These are phyloP conservation scores for Sebastes iracundus DNA, from an alignment of 2,797 vertebrate species.

Conservation along the genomic window DNA sequence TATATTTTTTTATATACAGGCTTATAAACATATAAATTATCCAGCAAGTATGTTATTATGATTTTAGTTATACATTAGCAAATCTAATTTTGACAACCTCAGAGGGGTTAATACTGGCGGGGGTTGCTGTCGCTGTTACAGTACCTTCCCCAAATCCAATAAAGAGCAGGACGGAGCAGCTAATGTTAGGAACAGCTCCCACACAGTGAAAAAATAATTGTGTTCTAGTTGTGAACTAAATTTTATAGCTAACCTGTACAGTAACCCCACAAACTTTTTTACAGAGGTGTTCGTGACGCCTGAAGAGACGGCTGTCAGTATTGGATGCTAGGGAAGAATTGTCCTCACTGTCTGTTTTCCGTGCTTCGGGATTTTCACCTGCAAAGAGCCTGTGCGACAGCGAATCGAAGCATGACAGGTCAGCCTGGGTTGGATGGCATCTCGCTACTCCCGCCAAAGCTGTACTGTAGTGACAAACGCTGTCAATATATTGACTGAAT, in stretches of 20 bases:
- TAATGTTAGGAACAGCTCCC: not conserved
- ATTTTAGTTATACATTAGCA: no score
- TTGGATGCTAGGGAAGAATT: slow-evolving; percentile 22
- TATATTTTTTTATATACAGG: no score
- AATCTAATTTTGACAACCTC: no score
- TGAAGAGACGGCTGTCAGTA: slow-evolving; percentile 35
- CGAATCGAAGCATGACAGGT: slow-evolving; percentile 74
- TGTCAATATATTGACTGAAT: slow-evolving; percentile 84
- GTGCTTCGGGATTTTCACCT: slow-evolving; percentile 65
- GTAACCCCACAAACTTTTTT: slow-evolving; percentile 25
- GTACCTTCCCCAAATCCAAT: not conserved
- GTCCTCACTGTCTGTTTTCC: slow-evolving; percentile 61
- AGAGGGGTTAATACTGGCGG: not conserved
- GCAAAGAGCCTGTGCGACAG: slow-evolving; percentile 64
- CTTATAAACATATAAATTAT: no score
- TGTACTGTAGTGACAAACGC: slow-evolving; percentile 73
- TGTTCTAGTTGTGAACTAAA: not conserved
- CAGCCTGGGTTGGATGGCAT: slow-evolving; percentile 65
- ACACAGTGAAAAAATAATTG: not conserved
- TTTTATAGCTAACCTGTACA: not conserved
- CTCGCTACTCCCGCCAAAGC: slow-evolving; percentile 62
- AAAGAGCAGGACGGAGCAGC: not conserved
- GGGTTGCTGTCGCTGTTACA: not conserved
- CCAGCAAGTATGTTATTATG: no score
- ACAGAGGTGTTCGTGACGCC: slow-evolving; percentile 4